Evolutionary conservation across 2,888 invertebrate genomes (phyloP), one percentile per base, ranked within the genome.

Genomic region (Minunthozetes semirufus): DNA sequence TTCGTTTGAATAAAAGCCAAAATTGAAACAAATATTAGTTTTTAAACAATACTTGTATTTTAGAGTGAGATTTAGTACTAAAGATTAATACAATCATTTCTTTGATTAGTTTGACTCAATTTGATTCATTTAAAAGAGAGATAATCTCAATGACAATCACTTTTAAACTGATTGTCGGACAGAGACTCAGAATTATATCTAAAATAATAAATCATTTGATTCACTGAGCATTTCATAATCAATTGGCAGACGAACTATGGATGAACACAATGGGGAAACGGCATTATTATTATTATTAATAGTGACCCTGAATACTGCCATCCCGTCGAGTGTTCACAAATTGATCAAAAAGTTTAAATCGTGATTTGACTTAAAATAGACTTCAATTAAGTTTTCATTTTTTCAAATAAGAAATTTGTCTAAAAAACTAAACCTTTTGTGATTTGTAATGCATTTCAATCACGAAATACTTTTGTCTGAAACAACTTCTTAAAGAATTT

Each of bases 191-290:
- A 11, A 42, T 56, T 19, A 56, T 8, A 22, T 56, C 4, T 56
- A 22, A 50, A 50, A 2, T 25, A 22, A 25, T 6, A 63, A 17
- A 63, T 63, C 8, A 63, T 63, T 33, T 63, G 63, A 63, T 63
- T 63, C 63, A 33, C 27, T 33, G 13, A 63, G 33, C 33, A 38
- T 33, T 63, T 63, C 33, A 63, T 63, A 63, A 63, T 33, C 42
- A 61, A 27, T 61, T 25, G 38, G 27, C 27, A 33, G 13, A 68
- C 15, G 68, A 42, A 42, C 42, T 68, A 68, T 68, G 42, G 42
- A 68, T 68, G 38, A 42, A 68, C 33, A 68, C 68, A 68, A 68
- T 68, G 38, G 68, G 68, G 63, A 63, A 63, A 68, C 68, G 46
- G 68, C 13, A 11, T 42, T 68, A 68, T 68, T 11, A 11, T 42